Conservation (phyloP, 2,888 invertebrate genomes). For the Lampropteryx suffumata region DNA sequence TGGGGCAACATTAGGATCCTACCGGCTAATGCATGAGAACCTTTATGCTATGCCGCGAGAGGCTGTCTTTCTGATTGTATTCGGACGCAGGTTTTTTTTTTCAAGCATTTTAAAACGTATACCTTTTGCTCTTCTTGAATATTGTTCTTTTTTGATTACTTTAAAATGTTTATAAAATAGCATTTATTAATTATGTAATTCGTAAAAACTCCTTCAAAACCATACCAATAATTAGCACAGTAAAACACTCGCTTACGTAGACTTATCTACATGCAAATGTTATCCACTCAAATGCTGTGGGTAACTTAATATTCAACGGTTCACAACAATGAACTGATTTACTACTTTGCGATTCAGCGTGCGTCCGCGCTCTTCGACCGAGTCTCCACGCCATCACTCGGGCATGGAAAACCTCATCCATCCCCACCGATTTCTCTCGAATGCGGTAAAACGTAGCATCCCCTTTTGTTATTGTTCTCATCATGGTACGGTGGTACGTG, state of each 20-base stretch:
- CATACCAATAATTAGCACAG: conserved; percentile 22
- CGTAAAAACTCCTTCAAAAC: conserved; percentile 6
- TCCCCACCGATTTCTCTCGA: conserved; percentile 49
- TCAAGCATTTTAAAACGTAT: no score
- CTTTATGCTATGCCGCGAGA: conserved; percentile 39
- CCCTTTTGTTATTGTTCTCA: conserved; percentile 45
- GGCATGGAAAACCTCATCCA: conserved; percentile 43
- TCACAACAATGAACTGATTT: conserved; percentile 71
- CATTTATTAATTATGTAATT: background rate
- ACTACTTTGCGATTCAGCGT: conserved; percentile 70
- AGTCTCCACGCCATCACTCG: conserved; percentile 50
- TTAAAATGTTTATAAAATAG: background rate
- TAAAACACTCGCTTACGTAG: conserved; percentile 43
- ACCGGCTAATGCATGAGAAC: conserved; percentile 66
- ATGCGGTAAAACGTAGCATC: conserved; percentile 41
- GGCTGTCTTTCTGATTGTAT: conserved; percentile 12
- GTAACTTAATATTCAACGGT: conserved; percentile 65
- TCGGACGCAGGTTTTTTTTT: conserved; percentile 5
- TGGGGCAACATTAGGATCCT: conserved; percentile 61
- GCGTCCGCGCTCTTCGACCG: conserved; percentile 63
- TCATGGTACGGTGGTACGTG: conserved; percentile 42
- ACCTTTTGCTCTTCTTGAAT: no score
- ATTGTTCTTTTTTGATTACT: no score
- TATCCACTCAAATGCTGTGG: conserved; percentile 52
- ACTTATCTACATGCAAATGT: conserved; percentile 56